Percentiles rank a stretch among this genome's conserved stretches.
Conservation (phyloP, 1,140 invertebrate species). For the Gonioctena quinquepunctata region DNA sequence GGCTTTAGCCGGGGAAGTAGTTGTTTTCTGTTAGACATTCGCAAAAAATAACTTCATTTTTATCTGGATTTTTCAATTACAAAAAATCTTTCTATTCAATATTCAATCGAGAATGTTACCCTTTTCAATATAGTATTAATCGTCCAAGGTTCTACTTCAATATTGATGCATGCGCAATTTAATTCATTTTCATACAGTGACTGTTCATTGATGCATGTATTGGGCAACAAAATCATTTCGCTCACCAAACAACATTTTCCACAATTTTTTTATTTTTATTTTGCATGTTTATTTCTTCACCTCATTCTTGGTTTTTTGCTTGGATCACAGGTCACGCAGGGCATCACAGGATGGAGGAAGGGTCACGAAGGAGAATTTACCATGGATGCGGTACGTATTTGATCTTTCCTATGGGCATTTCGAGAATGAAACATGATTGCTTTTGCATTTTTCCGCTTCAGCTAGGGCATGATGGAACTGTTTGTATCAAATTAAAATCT, state of each 20-base stretch:
- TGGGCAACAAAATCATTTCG: background rate
- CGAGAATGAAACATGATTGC: background rate
- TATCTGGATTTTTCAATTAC: no score
- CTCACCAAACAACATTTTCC: background rate
- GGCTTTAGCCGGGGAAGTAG: no score
- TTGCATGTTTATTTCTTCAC: constrained; percentile 32
- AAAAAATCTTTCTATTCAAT: no score
- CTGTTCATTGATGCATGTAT: background rate
- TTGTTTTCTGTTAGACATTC: no score
- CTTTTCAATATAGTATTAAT: no score
- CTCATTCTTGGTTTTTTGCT: constrained; percentile 51
- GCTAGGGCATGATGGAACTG: no score
- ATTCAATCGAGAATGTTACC: no score
- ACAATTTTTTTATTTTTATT: constrained; percentile 18
- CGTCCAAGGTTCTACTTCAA: no score
- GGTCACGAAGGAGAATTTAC: constrained; percentile 67
- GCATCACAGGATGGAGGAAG: constrained; percentile 74
- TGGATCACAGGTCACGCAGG: constrained; percentile 69
- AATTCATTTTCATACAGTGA: background rate
- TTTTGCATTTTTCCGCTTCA: background rate
- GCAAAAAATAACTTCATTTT: no score
- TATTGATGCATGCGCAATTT: background rate
- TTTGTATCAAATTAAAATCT: no score
- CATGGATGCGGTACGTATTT: constrained; percentile 50
- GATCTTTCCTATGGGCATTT: background rate